Evolutionary conservation across 1,140 invertebrate species (phyloP).

Genomic region (Diabrotica undecimpunctata): DNA sequence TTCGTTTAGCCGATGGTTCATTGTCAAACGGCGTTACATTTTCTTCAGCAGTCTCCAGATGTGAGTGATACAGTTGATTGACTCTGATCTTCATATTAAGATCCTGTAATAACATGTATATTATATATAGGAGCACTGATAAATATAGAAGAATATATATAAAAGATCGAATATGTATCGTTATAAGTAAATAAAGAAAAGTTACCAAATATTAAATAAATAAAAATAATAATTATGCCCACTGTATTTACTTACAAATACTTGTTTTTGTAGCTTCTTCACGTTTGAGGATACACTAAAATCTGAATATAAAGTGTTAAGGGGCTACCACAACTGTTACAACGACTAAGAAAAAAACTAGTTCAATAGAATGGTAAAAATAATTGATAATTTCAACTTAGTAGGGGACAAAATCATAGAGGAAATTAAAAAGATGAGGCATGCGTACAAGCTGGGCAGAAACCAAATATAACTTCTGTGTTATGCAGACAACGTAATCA

Average conservation of each 20-base stretch:
- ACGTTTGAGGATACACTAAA: neutral
- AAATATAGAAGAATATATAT: neutral
- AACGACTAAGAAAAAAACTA: neutral
- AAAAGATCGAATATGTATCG: neutral
- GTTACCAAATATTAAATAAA: neutral
- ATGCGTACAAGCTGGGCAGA: too few relatives aligned
- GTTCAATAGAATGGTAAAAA: too few relatives aligned
- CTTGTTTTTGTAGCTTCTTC: neutral
- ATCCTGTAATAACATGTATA: slow-evolving; percentile 4
- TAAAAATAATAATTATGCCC: too few relatives aligned
- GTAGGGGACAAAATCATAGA: too few relatives aligned
- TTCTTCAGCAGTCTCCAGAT: slow-evolving; percentile 3
- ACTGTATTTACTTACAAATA: too few relatives aligned
- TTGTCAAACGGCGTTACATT: neutral
- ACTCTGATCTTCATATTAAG: neutral
- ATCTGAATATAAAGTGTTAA: neutral
- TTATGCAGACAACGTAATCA: too few relatives aligned
- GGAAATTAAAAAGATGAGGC: too few relatives aligned
- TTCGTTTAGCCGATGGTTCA: slow-evolving; percentile 8
- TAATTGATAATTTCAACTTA: too few relatives aligned
- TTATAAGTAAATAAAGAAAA: neutral
- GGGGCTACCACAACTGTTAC: neutral
- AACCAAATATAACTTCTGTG: too few relatives aligned
- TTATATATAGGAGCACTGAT: neutral
- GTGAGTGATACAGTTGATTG: neutral